A percentile compares a stretch with the other conserved stretches of the same genome.
Evolutionary conservation across 2,797 vertebrate genomes (phyloP).

Genomic region (Paramormyrops hopkinsi): DNA sequence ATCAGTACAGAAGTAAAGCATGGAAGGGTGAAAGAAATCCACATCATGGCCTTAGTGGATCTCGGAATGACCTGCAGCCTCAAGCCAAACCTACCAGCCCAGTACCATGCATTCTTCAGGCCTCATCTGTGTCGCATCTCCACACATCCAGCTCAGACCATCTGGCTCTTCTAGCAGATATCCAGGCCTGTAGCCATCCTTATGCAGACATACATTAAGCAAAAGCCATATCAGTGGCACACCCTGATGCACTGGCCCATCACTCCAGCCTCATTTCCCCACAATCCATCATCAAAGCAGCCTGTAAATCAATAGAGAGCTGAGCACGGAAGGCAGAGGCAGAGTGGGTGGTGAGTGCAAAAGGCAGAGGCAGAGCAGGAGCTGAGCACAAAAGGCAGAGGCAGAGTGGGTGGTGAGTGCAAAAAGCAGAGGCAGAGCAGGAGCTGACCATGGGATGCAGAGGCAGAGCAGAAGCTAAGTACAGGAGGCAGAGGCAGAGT

Average conservation of each 20-base stretch:
- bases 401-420: neutral
- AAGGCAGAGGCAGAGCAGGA: neutral
- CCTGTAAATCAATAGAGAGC: neutral
- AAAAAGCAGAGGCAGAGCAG: neutral
- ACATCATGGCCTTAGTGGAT: neutral
- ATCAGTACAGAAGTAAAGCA: slow-evolving; percentile 2
- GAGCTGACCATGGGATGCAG: neutral
- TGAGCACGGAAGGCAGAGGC: neutral
- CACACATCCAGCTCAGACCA: neutral
- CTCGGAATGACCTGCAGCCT: neutral
- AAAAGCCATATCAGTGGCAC: neutral
- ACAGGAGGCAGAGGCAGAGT: neutral
- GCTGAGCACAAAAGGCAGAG: neutral
- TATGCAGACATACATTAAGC: neutral
- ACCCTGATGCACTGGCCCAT: neutral
- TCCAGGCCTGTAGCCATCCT: neutral
- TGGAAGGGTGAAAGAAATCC: neutral
- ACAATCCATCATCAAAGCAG: neutral
- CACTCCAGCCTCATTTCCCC: neutral
- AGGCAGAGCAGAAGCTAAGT: neutral
- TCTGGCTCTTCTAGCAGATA: neutral
- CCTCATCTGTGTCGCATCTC: neutral
- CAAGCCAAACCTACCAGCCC: neutral
- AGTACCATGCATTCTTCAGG: neutral
- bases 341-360: neutral